Conservation (phyloP, 2,797 vertebrate species). For the Holocentrus rufus region DNA sequence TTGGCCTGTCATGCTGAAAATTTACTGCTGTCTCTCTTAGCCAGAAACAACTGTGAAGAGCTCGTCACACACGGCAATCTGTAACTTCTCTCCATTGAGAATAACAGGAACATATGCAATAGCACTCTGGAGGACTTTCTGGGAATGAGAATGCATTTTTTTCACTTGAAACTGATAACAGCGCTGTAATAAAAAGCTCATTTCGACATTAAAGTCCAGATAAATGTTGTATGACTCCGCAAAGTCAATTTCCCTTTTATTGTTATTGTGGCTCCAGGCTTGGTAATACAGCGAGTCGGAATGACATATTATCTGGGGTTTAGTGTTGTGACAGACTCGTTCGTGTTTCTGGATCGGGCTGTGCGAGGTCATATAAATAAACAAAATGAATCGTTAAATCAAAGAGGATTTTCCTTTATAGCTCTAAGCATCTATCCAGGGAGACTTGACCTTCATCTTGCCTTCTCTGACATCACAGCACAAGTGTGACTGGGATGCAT, state of each 20-base stretch:
- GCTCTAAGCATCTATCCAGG: conserved; percentile 3
- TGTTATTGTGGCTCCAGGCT: neutral
- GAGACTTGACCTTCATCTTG: conserved; percentile 34
- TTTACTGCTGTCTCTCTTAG: neutral
- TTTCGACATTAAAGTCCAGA: neutral
- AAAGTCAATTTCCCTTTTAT: neutral
- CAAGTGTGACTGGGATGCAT: conserved; percentile 32
- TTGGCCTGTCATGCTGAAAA: conserved; percentile 18
- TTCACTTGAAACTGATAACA: neutral
- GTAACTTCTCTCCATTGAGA: neutral
- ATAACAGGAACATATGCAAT: conserved; percentile 1
- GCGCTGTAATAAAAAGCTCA: neutral
- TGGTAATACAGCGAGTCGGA: neutral
- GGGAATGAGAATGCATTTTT: neutral
- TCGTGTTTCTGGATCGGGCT: neutral
- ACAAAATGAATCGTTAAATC: neutral
- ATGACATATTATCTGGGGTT: neutral
- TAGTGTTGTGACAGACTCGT: neutral
- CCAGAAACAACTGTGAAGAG: neutral
- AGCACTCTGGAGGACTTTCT: conserved; percentile 9
- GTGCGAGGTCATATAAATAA: neutral
- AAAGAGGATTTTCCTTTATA: neutral
- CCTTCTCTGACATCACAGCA: conserved; percentile 39
- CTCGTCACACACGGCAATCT: neutral
- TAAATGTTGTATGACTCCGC: neutral